These are phyloP conservation scores for Apostichopus californicus DNA, from an alignment of 35 echinoderm and acorn worm genomes.

Conservation along the genomic window DNA sequence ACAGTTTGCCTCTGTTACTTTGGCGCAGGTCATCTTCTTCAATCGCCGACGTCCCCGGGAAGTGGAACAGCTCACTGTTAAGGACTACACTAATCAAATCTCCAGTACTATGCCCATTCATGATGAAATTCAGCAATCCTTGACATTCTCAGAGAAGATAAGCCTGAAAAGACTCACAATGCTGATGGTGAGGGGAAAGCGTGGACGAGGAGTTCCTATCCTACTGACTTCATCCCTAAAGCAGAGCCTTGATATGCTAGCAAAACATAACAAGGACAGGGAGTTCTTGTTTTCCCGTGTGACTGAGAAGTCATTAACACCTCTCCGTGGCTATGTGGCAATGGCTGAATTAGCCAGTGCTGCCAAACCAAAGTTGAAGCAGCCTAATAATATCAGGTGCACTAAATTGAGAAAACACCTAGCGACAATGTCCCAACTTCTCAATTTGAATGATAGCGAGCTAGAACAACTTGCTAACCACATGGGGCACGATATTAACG, in stretches of 20 bases:
- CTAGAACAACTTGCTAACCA: too few relatives aligned
- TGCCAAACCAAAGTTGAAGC: too few relatives aligned
- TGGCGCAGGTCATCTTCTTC: constrained; percentile 53
- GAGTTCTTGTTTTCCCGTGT: too few relatives aligned
- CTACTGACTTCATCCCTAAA: neutral
- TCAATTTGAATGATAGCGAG: too few relatives aligned
- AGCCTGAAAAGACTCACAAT: neutral
- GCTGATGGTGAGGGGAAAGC: constrained; percentile 28
- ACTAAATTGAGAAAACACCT: too few relatives aligned
- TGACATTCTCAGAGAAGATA: neutral
- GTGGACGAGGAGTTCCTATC: constrained; percentile 30
- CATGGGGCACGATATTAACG: too few relatives aligned
- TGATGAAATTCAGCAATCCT: neutral
- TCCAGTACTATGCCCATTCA: neutral
- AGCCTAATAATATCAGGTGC: too few relatives aligned
- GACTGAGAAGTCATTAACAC: too few relatives aligned
- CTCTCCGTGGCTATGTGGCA: too few relatives aligned
- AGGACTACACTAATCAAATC: neutral
- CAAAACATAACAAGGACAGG: too few relatives aligned
- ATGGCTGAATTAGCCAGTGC: too few relatives aligned
- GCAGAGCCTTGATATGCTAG: neutral
- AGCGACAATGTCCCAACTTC: too few relatives aligned
- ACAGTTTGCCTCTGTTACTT: constrained; percentile 30
- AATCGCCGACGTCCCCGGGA: constrained; percentile 22
- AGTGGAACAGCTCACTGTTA: neutral